Percentiles rank a stretch among this genome's conserved stretches.
phyloP scores from a whole-genome alignment of 2,888 invertebrate species.

The Catocala nupta region DNA sequence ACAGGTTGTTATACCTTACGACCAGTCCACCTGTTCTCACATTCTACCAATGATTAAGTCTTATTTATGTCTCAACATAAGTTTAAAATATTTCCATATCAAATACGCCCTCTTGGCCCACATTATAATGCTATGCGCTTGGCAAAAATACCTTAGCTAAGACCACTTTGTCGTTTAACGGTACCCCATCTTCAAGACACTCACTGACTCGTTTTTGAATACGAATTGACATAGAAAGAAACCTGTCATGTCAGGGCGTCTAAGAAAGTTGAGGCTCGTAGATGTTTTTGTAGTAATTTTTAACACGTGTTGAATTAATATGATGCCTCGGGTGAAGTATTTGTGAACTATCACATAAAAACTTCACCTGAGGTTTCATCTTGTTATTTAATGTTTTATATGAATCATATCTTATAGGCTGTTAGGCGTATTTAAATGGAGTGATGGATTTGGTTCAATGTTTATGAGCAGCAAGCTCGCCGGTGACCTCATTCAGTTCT shows the following conservation, averaged over 20 bases:
- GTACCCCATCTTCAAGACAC: constrained; percentile 62
- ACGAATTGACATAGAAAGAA: constrained; percentile 72
- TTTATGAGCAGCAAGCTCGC: not conserved
- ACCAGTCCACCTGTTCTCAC: constrained; percentile 14
- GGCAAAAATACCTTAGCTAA: constrained; percentile 16
- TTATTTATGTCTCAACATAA: constrained; percentile 32
- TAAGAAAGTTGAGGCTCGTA: constrained; percentile 3
- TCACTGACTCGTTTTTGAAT: constrained; percentile 66
- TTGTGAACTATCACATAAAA: not conserved
- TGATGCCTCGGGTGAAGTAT: constrained; percentile 13
- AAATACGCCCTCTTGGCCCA: constrained; percentile 59
- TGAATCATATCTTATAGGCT: constrained; percentile 8
- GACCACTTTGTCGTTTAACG: constrained; percentile 70
- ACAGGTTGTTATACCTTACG: not conserved
- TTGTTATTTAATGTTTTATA: too few species aligned
- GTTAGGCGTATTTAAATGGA: constrained; percentile 8
- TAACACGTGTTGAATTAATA: constrained; percentile 9
- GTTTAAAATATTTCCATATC: constrained; percentile 49
- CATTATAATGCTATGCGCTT: constrained; percentile 51
- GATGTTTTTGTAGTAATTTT: constrained; percentile 11
- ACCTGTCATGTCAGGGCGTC: constrained; percentile 49
- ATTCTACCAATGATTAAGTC: constrained; percentile 13
- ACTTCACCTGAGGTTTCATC: too few species aligned
- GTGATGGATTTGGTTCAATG: constrained; percentile 19
- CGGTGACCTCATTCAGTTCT: constrained; percentile 10